These are phyloP conservation scores for Mycetomoellerius zeteki DNA, from an alignment of 1,140 invertebrate species.

Conservation along the genomic window DNA sequence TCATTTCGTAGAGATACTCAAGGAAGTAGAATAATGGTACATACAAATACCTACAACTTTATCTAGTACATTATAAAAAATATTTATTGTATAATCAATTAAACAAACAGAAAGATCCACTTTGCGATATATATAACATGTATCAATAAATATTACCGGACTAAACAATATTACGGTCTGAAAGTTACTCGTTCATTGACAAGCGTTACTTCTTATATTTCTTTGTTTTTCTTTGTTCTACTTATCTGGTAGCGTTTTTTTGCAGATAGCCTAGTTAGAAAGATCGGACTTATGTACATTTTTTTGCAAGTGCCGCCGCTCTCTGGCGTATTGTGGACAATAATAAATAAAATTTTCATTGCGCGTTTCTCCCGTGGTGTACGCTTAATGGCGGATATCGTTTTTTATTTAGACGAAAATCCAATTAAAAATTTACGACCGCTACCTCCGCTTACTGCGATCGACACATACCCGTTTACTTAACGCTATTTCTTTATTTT, in stretches of 20 bases:
- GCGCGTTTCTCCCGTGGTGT: conserved; percentile 63
- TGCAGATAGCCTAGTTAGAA: conserved; percentile 76
- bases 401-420: conserved; percentile 61
- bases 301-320: conserved; percentile 79
- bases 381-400: conserved; percentile 37
- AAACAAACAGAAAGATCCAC: conserved; percentile 76
- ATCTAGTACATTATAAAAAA: conserved; percentile 79
- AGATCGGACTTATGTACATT: conserved; percentile 83
- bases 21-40: conserved; percentile 59
- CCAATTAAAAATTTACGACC: conserved; percentile 64
- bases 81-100: conserved; percentile 82
- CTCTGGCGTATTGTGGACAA: conserved; percentile 45
- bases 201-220: conserved; percentile 42
- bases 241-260: conserved; percentile 50
- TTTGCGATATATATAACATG: conserved; percentile 73
- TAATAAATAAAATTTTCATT: conserved; percentile 68
- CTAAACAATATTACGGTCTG: conserved; percentile 79
- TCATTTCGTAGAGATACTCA: conserved; percentile 47
- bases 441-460: conserved; percentile 77
- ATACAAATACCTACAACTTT: conserved; percentile 63
- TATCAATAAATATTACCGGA: conserved; percentile 84
- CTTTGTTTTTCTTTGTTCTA: conserved; percentile 41
- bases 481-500: conserved; percentile 77
- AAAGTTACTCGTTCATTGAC: conserved; percentile 62
- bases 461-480: conserved; percentile 80